Evolutionary conservation across 2,888 invertebrate species (phyloP), one percentile per base, ranked within the genome.

Genomic region (Chymomyza caudatula): DNA sequence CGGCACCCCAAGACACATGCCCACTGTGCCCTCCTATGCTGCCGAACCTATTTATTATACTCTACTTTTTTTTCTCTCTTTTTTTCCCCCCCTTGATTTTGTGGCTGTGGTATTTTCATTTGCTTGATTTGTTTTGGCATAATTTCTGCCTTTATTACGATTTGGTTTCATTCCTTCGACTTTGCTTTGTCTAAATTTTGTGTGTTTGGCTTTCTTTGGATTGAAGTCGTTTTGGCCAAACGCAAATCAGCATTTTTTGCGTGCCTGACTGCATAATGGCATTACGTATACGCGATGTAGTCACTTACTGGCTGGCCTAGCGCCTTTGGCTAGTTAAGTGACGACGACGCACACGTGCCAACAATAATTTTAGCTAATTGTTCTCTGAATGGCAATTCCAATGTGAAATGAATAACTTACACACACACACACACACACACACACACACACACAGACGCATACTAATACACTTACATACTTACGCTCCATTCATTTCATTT

Each of bases 281-380:
- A 81, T 84, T 81, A 84, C 67, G 76, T 69, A 76, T 76, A 78
- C 84, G 80, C 78, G 74, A 66, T 64, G 61, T 68, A 57, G 11
- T 54, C 58, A 20, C 22, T 23, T 58, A 22, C 20, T 57, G 25
- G 15, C 5, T 44, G 5, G 37, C 57, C 15, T 17, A 17, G 8
- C 17, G 22, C 52, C 53, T 51, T 44, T 43, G 51, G 53, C 55
- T 62, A 51, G 65, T 64, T 65, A 65, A 82, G 85, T 83, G 84
- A 76, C 83, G n/a, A 76, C 83, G 85, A 77, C 80, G 78, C 84
- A 78, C 88, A 87, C 86, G 85, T 86, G 79, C 76, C 69, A 76
- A 76, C 86, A 84, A 86, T 87, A 88, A 88, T 83, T 87, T 85
- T 78, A 79, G 79, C 82, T 87, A 87, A 87, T 87, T 87, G 84